Evolutionary conservation across 2,888 invertebrate genomes (phyloP).

Genomic region (Ypsolopha scabrella): DNA sequence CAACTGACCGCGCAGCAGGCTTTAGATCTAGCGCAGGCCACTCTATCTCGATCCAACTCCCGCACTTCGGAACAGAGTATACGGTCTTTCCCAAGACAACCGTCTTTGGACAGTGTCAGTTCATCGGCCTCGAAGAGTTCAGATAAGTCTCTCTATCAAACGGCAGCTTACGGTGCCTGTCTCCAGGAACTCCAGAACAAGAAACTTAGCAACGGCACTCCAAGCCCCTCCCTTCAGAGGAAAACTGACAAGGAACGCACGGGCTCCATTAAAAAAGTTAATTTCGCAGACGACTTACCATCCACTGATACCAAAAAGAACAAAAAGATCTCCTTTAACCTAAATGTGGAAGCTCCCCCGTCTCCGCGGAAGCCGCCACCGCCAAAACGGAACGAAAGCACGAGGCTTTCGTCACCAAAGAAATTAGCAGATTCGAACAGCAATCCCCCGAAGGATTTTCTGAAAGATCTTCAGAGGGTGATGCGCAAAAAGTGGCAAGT

Average conservation of each 20-base stretch:
- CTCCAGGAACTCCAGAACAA: conserved; percentile 69
- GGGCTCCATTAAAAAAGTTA: conserved; percentile 65
- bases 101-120: conserved; percentile 65
- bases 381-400: conserved; percentile 81
- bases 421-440: conserved; percentile 78
- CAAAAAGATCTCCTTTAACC: conserved; percentile 76
- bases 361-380: conserved; percentile 78
- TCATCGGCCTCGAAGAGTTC: conserved; percentile 44
- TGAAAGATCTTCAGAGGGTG: conserved; percentile 90
- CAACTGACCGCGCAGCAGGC: conserved; percentile 46
- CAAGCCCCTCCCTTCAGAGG: conserved; percentile 33
- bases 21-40: conserved; percentile 32
- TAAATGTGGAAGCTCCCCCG: conserved; percentile 63
- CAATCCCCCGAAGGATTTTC: conserved; percentile 84
- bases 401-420: conserved; percentile 81
- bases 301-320: conserved; percentile 62
- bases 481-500: conserved; percentile 96
- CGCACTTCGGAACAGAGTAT: conserved; percentile 30
- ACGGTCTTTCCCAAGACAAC: conserved; percentile 55
- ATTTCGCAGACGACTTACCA: conserved; percentile 71
- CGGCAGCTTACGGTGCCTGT: conserved; percentile 61
- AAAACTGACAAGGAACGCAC: conserved; percentile 55
- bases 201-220: conserved; percentile 47
- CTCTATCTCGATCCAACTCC: conserved; percentile 43
- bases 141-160: conserved; percentile 40